phyloP scores from a whole-genome alignment of 1,140 invertebrate genomes.

The Ridgeia piscesae region DNA sequence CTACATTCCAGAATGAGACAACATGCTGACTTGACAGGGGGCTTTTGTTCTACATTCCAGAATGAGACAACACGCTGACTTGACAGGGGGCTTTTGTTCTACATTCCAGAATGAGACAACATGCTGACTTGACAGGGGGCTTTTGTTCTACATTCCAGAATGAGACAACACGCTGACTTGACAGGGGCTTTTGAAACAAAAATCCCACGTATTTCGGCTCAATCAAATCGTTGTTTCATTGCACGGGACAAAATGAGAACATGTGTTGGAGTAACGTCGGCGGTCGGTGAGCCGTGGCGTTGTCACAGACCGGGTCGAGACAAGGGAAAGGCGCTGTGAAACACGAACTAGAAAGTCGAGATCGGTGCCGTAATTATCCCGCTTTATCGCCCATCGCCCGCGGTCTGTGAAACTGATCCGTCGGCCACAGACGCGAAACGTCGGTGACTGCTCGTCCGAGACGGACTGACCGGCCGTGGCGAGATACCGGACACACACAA shows the following conservation, averaged over 20 bases:
- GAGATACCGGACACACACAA: no score
- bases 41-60: no score
- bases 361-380: not conserved
- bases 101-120: no score
- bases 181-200: not conserved
- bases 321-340: not conserved
- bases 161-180: not conserved
- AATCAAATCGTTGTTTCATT: not conserved
- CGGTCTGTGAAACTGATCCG: not conserved
- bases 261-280: no score
- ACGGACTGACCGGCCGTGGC: no score
- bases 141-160: not conserved
- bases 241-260: not conserved
- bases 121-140: not conserved
- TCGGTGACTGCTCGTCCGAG: no score
- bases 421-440: no score
- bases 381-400: not conserved
- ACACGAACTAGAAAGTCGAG: not conserved
- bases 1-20: no score
- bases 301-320: not conserved
- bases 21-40: not conserved
- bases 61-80: not conserved
- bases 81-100: not conserved
- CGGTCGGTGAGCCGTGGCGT: no score
- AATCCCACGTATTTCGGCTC: not conserved